Evolutionary conservation across 1,140 invertebrate species (phyloP), one percentile per base, ranked within the genome.

Genomic region (Brachionus asplanchnoidis): DNA sequence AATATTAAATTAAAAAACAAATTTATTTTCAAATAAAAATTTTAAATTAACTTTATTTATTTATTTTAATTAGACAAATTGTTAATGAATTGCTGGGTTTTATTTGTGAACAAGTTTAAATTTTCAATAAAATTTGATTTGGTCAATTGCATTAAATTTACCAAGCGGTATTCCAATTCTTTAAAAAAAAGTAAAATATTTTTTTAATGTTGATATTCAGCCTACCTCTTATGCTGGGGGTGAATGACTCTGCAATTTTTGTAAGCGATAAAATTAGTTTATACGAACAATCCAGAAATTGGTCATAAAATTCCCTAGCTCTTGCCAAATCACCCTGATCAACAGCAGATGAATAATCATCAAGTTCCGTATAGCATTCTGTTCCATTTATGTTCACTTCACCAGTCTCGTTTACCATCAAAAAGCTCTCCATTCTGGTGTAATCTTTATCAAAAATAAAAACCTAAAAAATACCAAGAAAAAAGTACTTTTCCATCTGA

Each of bases 341-440:
- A 23, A 73, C 36, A 6, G 68, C 32, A 20, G 14, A 6, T 11
- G 68, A 42, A 20, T 73, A 73, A 14, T 40, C 11, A 8, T 73
- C 36, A 9, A 73, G 40, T 73, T 73, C 68, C 1, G 32, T 9
- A 11, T 42, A 17, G 40, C 68, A 73, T 20, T 73, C 68, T 44
- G 68, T 73, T 40, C 68, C 68, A 42, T 73, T 73, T 1, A 73
- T 44, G 17, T n/a, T 40, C 2, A 73, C 14, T 17, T 73, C 68
- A 23, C 68, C 68, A 2, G 68, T 73, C 17, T 73, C 68, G 17
- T 73, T 73, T 73, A 40, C 68, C 36, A 73, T n/a, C 40, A 73
- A 73, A 73, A 73, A 73, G 42, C 68, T 73, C 12, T 73, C 68
- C 68, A 73, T 73, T 73, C 68, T 40, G 9, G 68, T 73, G 23